Base-by-base conservation (phyloP, 2,113 vertebrate genomes). In the Tragelaphus strepsiceros region DNA sequence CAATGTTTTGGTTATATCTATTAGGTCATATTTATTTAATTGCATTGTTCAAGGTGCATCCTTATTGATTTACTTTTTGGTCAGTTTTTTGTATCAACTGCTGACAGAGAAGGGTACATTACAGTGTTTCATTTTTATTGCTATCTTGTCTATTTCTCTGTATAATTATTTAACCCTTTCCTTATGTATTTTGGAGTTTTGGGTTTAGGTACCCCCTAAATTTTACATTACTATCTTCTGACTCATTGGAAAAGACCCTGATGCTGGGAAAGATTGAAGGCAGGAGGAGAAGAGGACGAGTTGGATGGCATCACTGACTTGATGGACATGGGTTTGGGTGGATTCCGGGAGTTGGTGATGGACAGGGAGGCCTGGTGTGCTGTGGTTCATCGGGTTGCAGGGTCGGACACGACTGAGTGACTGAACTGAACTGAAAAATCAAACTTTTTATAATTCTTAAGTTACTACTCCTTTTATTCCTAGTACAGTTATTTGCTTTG, bases 401-500 rank as follows among this genome's bases (percentile, higher is more conserved):
- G 35, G 17, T 21, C 0, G 0, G 64, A 71, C 17, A 35, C 0
- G 2, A 35, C 64, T 71, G n/a, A 71, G n/a, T 0, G n/a, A 35
- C n/a, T 71, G 64, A 71, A 67, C 7, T 67, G 32, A 67, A 71
- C 46, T 54, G 19, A 32, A 83, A 80, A 96, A 91, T 30, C 30
- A 30, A 90, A 32, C 3, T n/a, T 85, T 95, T 95, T 85, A 26
- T 86, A 95, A 95, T 54, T 95, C 32, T 28, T 90, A 88, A 56
- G 30, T 71, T 35, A 82, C 12, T 35, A 82, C 12, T 35, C n/a
- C 46, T 91, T 35, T 61, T 78, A 85, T 61, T 61, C 32, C 43
- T 85, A 84, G 46, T 26, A 77, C 14, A n/a, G 12, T 77, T 78
- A 22, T 46, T 77, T 61, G 80, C 62, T 90, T 83, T 95, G 62